A percentile compares a stretch with the other conserved stretches of the same genome.
Evolutionary conservation across 2,797 vertebrate species (phyloP).

Genomic region (Calcarius lapponicus): DNA sequence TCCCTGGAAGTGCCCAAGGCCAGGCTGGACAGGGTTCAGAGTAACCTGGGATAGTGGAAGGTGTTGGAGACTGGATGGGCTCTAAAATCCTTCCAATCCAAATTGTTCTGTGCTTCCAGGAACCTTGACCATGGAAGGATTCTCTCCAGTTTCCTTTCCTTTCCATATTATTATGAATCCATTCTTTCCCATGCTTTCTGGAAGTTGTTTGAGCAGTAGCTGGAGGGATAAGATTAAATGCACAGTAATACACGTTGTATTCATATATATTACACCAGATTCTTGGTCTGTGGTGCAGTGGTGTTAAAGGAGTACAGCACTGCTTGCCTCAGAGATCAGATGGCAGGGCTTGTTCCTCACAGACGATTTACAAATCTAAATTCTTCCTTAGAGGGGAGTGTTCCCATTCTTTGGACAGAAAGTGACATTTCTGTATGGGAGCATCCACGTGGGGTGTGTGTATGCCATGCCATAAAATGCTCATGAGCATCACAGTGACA

Average conservation of each 20-base stretch:
- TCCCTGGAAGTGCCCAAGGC: not conserved
- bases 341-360: not conserved
- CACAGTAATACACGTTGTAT: not conserved
- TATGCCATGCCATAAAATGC: not conserved
- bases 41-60: not conserved
- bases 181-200: not conserved
- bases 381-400: not conserved
- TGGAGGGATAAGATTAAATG: not conserved
- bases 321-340: not conserved
- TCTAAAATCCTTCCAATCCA: not conserved
- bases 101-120: not conserved
- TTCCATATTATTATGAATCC: not conserved
- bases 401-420: not conserved
- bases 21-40: accelerated
- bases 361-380: not conserved
- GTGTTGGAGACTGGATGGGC: no score
- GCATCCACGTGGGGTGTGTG: not conserved
- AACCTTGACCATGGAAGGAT: not conserved
- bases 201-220: not conserved
- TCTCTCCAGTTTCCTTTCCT: not conserved
- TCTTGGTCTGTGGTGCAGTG: not conserved
- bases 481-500: not conserved
- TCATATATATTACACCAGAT: not conserved
- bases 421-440: not conserved
- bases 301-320: not conserved